A percentile compares a stretch with the other conserved stretches of the same genome.
phyloP scores from a whole-genome alignment of 2,113 vertebrate genomes.

The Microcebus tavaratra region DNA sequence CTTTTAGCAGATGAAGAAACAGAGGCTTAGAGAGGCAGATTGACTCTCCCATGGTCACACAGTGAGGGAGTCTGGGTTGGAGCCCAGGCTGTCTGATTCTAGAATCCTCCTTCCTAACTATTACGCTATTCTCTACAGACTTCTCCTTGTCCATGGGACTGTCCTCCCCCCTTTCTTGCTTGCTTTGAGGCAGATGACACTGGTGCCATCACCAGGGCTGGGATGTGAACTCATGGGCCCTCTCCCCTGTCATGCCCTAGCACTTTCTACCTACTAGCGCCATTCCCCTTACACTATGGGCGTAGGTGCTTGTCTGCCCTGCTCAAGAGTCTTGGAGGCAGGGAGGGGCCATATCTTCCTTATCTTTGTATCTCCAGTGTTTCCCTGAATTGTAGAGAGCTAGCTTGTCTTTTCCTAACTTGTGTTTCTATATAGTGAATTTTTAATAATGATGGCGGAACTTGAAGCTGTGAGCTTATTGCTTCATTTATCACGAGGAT shows the following conservation, averaged over 20 bases:
- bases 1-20: not conserved
- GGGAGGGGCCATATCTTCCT: not conserved
- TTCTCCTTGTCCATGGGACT: not conserved
- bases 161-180: not conserved
- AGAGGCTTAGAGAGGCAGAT: not conserved
- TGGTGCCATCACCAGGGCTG: not conserved
- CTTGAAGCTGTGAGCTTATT: not conserved
- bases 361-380: not conserved
- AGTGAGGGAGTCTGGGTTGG: not conserved
- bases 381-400: not conserved
- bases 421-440: not conserved
- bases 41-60: not conserved
- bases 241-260: not conserved
- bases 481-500: not conserved
- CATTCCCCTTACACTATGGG: not conserved
- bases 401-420: not conserved
- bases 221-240: not conserved
- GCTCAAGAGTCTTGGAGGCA: not conserved
- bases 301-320: not conserved
- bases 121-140: not conserved
- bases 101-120: not conserved
- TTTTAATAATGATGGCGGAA: not conserved
- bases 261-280: not conserved
- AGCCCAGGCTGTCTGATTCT: not conserved
- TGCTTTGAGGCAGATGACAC: constrained; percentile 15